A percentile compares a stretch with the other conserved stretches of the same genome.
These are phyloP conservation scores for Spisula solida DNA, from an alignment of 2,888 invertebrate genomes.

Conservation along the genomic window DNA sequence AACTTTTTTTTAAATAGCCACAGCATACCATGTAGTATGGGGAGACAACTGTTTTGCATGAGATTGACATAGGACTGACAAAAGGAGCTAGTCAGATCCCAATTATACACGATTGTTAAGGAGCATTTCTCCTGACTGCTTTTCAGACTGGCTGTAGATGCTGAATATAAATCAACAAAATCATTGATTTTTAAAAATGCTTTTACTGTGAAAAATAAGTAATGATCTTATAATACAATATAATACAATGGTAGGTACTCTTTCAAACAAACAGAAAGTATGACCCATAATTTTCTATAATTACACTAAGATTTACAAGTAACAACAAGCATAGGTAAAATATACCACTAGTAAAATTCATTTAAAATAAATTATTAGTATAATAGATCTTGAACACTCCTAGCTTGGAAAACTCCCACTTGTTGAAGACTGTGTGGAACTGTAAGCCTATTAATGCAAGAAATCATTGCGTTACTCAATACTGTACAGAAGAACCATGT, in stretches of 20 bases:
- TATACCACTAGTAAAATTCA: background rate
- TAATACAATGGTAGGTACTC: constrained; percentile 29
- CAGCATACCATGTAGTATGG: no score
- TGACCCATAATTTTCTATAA: constrained; percentile 12
- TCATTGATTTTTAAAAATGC: constrained; percentile 4
- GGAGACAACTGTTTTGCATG: no score
- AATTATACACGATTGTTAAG: no score
- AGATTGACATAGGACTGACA: no score
- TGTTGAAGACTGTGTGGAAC: background rate
- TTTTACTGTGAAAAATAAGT: constrained; percentile 62
- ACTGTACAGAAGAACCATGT: background rate
- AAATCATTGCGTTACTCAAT: background rate
- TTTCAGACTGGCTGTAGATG: no score
- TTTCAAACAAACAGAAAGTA: constrained; percentile 27
- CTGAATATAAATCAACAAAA: background rate
- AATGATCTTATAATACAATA: constrained; percentile 56
- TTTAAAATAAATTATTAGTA: background rate
- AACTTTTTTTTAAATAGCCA: no score
- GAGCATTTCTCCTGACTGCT: no score
- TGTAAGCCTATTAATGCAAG: background rate
- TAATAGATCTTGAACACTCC: background rate
- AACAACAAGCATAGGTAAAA: constrained; percentile 8
- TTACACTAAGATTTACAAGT: constrained; percentile 13
- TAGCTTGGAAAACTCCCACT: background rate
- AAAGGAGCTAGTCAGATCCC: no score